Evolutionary conservation across 2,888 invertebrate genomes (phyloP).

Genomic region (Hermodice carunculata): DNA sequence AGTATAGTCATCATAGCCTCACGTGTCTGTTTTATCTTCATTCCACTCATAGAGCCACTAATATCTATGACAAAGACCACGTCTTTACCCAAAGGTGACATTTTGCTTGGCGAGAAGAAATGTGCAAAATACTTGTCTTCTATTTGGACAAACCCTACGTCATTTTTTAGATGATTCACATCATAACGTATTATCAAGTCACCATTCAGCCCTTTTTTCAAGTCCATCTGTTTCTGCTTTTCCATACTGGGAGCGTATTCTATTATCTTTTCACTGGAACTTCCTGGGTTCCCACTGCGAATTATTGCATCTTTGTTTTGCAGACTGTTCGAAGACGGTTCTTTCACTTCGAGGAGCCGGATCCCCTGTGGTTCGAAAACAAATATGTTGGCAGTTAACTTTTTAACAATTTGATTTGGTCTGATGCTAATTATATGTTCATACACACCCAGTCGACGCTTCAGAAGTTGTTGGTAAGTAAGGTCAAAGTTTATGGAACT

Average conservation of each 20-base stretch:
- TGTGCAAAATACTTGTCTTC: slow-evolving; percentile 49
- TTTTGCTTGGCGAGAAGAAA: slow-evolving; percentile 44
- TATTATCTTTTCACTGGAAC: background rate
- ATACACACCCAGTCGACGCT: slow-evolving; percentile 77
- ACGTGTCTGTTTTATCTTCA: slow-evolving; percentile 77
- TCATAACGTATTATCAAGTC: slow-evolving; percentile 81
- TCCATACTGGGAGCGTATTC: slow-evolving; percentile 71
- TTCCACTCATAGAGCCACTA: slow-evolving; percentile 81
- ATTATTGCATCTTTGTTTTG: too few species aligned
- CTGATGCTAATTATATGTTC: slow-evolving; percentile 78
- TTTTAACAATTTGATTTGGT: slow-evolving; percentile 76
- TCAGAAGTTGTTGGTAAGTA: slow-evolving; percentile 79
- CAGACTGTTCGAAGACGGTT: background rate
- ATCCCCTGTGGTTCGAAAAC: slow-evolving; percentile 22
- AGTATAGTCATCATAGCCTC: slow-evolving; percentile 80
- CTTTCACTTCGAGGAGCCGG: too few species aligned
- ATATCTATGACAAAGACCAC: slow-evolving; percentile 82
- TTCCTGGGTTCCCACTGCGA: background rate
- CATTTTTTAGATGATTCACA: slow-evolving; percentile 74
- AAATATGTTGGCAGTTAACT: background rate
- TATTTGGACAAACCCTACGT: slow-evolving; percentile 71
- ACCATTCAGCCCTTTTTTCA: slow-evolving; percentile 73
- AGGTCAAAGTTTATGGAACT: slow-evolving; percentile 77
- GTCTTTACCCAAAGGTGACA: slow-evolving; percentile 72
- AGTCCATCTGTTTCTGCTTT: slow-evolving; percentile 37